Evolutionary conservation across 1,140 invertebrate genomes (phyloP), one percentile per base, ranked within the genome.

Genomic region (Eupristina koningsbergeri): DNA sequence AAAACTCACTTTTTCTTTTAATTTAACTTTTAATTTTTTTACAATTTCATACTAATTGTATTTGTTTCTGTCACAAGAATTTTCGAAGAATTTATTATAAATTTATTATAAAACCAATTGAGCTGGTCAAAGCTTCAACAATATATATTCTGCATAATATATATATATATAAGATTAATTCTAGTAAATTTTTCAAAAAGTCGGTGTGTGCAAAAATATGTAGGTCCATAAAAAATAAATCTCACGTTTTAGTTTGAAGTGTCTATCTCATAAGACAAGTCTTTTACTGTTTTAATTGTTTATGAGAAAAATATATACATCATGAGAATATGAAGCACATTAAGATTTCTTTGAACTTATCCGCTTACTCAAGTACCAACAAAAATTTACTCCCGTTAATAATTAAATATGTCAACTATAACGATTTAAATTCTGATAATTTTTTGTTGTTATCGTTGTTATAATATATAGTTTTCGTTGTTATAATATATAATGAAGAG

Each of bases 241-340:
- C 81, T 77, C 74, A 83, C 74, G 81, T 74, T 83, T 47, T 17
- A 0, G 22, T 82, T 64, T 76, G 58, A 67, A 75, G 80, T 82
- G 34, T 58, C 31, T 11, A 53, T 77, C 74, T 83, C n/a, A 29
- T 63, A 77, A 77, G 47, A n/a, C 74, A 13, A 76, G 39, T 80
- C 64, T 31, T 74, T 7, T 29, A 82, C 58, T 53, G 73, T 53
- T 19, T 22, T 58, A 63, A 71, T 64, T 64, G 31, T 53, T 64
- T 36, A 71, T 61, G 74, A 77, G 74, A 83, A 79, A 73, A 61
- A 64, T 73, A 45, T 78, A 71, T 45, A 78, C 22, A 31, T n/a
- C n/a, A 17, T 47, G n/a, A 26, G 53, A 50, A 31, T 50, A 34
- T 39, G 39, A 64, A n/a, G 22, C 19, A 31, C 39, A 19, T 78